Percentiles rank a stretch among this genome's conserved stretches.
These are phyloP conservation scores for Melieria omissa DNA, from an alignment of 2,888 invertebrate genomes.

Conservation along the genomic window DNA sequence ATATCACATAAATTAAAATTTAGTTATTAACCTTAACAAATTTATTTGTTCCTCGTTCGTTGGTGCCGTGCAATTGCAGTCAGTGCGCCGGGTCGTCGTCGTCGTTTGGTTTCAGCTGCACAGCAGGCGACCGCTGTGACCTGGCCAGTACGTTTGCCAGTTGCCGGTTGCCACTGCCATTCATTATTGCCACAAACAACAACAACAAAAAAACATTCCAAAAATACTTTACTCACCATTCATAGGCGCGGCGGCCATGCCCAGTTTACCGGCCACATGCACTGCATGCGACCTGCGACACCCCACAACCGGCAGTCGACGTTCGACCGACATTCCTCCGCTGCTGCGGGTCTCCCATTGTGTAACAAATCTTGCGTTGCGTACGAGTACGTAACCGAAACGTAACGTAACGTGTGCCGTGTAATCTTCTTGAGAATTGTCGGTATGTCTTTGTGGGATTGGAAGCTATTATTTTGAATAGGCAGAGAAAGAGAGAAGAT, in stretches of 20 bases:
- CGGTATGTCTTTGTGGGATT: too few relatives aligned
- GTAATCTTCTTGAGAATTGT: background rate
- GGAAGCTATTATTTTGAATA: too few relatives aligned
- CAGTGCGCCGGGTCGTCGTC: too few relatives aligned
- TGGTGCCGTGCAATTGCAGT: background rate
- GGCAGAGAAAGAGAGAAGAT: too few relatives aligned
- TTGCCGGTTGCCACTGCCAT: background rate
- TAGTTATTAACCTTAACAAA: constrained; percentile 64
- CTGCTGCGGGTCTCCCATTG: background rate
- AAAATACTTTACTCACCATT: too few relatives aligned
- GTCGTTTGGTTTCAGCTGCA: too few relatives aligned
- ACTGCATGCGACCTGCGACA: background rate
- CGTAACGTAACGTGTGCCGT: background rate
- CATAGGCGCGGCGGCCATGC: background rate
- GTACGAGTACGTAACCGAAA: background rate
- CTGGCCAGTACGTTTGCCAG: background rate
- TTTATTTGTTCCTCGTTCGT: constrained; percentile 52
- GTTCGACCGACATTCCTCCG: background rate
- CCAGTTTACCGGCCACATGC: background rate
- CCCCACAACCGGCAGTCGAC: background rate
- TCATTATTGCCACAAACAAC: constrained; percentile 13
- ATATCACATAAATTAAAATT: constrained; percentile 58
- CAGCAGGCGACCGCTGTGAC: background rate
- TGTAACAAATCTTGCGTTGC: background rate
- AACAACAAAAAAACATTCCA: background rate